phyloP scores from a whole-genome alignment of 1,140 invertebrate genomes.

The Helicorthomorpha holstii region DNA sequence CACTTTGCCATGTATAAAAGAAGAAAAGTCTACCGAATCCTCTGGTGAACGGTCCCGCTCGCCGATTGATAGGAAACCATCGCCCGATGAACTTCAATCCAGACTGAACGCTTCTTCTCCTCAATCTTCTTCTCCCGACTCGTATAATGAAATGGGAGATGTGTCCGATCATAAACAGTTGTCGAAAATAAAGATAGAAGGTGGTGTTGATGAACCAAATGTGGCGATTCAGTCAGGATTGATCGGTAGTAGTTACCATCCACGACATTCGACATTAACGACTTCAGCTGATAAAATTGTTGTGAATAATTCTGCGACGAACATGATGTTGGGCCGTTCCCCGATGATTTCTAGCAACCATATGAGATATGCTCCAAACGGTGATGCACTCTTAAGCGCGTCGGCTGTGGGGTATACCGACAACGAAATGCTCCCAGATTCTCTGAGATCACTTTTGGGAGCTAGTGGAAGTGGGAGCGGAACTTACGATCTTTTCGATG shows the following conservation, averaged over 20 bases:
- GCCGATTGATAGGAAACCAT: too few relatives aligned
- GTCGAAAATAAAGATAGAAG: not conserved
- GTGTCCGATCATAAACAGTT: too few relatives aligned
- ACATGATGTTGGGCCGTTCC: not conserved
- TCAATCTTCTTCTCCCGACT: too few relatives aligned
- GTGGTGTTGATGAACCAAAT: not conserved
- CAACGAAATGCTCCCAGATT: constrained; percentile 23
- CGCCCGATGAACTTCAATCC: too few relatives aligned
- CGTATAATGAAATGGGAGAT: too few relatives aligned
- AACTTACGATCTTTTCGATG: constrained; percentile 49
- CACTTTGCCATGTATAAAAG: not conserved
- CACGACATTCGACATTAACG: too few relatives aligned
- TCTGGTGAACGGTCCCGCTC: not conserved
- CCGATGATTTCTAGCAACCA: not conserved
- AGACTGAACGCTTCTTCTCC: too few relatives aligned
- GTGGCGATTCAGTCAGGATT: not conserved
- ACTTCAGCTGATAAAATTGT: too few relatives aligned
- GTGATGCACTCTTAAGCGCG: constrained; percentile 26
- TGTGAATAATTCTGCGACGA: not conserved
- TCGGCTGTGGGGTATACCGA: constrained; percentile 25
- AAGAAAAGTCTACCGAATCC: not conserved
- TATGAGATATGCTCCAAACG: constrained; percentile 4
- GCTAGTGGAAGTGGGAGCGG: constrained; percentile 15
- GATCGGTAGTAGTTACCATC: not conserved
- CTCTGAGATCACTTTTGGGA: constrained; percentile 19